Evolutionary conservation across 2,113 vertebrate genomes (phyloP), one percentile per base, ranked within the genome.

Genomic region (Herpailurus yagouaroundi): DNA sequence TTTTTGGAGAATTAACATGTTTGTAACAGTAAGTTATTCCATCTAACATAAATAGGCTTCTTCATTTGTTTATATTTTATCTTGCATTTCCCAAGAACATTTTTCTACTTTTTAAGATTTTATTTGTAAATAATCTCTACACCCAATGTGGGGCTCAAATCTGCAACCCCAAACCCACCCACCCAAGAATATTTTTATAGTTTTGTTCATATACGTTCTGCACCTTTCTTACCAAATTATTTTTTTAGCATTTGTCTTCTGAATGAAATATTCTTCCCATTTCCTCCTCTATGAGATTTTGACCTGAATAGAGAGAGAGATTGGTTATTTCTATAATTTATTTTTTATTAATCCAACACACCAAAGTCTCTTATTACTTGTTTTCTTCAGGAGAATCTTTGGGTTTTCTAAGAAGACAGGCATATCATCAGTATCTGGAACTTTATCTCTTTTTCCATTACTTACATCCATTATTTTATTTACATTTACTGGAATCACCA

Each of bases 11-110:
- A 88, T 29, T 95, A 31, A 57, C 57, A 48, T 76, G 11, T 94
- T 92, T 93, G 25, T 77, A 64, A 93, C 3, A 73, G 33, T 69
- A 90, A 71, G 19, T 60, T 18, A 86, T 79, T 66, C 36, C 7
- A 88, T 48, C 15, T 29, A 87, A 92, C 41, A 73, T 68, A 29
- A 29, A 77, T 23, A 71, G 63, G 4, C 29, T 83, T 95, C 89
- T 83, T n/a, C n/a, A 69, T 79, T 90, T 93, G 31, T 41, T 86
- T 83, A 27, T 81, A 81, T 81, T 96, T 95, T 80, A 57, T 76
- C 89, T 89, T 55, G 3, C 7, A 93, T 76, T 77, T 80, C 27
- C 31, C 50, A 38, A 74, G n/a, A 27, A 89, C 83, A 38, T 80
- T 91, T 91, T 60, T 66, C 57, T 60, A 23, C 7, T 60, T 60